Evolutionary conservation across 2,888 invertebrate genomes (phyloP), one percentile per base, ranked within the genome.

Genomic region (Junonia oenone): DNA sequence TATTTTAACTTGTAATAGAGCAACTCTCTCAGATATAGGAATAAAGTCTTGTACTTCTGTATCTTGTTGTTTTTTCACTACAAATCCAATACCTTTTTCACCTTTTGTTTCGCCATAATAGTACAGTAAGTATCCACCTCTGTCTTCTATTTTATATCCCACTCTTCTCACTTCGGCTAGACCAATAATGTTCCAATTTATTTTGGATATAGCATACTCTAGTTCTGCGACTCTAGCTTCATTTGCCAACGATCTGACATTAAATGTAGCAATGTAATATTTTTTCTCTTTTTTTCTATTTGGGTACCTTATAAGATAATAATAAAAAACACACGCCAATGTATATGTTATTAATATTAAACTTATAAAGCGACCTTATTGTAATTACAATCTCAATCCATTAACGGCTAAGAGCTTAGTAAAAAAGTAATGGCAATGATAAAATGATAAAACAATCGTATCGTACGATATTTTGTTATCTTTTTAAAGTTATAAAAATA

Each of bases 401-500:
- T 48, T 48, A 9, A 35, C 22, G 14, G 26, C 48, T 19, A 48
- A 11, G 48, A 14, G 9, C 35, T 31, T 31, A 9, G 8, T 31
- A 27, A 27, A 27, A 8, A 27, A 2, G 14, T 38, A 17, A 50
- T 38, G 27, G 38, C 5, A 50, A 15, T 17, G 38, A 37, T 37
- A 50, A 38, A n/a, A 15, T 27, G 37, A 49, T 38, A 49, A 38
- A 3, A 26, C n/a, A 50, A 38, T 17, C 27, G 26, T 27, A 50
- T 50, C 38, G n/a, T 50, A 49, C 38, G 49, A 49, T 38, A 27
- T 27, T 15, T 38, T 50, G 9, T 40, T 50, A 50, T 50, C 49
- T 31, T 31, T 31, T 11, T 1, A 11, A 31, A 8, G 11, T 31
- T 31, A 31, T 31, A 8, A 31, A 4, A 31, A 31, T n/a, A n/a